These are phyloP conservation scores for Sesia apiformis DNA, from an alignment of 2,888 invertebrate species.

Conservation along the genomic window DNA sequence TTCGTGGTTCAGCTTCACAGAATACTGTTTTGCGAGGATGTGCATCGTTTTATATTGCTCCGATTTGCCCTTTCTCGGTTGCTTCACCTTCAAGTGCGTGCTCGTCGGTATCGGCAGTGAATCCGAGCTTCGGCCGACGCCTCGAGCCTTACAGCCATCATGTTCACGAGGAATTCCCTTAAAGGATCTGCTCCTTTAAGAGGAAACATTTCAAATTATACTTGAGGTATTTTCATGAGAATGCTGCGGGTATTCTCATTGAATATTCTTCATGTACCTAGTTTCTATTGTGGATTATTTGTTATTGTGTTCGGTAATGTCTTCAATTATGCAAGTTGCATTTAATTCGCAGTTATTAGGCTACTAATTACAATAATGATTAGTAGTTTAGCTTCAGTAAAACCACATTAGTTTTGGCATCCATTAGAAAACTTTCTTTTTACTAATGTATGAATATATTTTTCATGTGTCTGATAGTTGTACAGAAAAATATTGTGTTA, in stretches of 20 bases:
- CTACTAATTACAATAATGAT: too few relatives aligned
- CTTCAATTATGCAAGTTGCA: too few relatives aligned
- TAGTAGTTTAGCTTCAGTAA: too few relatives aligned
- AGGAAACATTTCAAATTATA: constrained; percentile 2
- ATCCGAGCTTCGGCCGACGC: constrained; percentile 27
- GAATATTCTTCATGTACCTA: not conserved
- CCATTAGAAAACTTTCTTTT: too few relatives aligned
- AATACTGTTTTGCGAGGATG: constrained; percentile 60
- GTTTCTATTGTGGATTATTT: constrained; percentile 2
- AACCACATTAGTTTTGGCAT: too few relatives aligned
- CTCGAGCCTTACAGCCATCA: not conserved
- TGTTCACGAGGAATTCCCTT: constrained; percentile 11
- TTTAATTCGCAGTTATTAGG: too few relatives aligned
- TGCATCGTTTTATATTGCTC: constrained; percentile 69
- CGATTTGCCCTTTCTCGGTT: constrained; percentile 69
- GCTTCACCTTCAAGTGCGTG: constrained; percentile 65
- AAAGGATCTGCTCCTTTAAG: not conserved
- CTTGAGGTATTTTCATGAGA: not conserved
- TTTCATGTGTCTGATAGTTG: too few relatives aligned
- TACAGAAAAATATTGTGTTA: too few relatives aligned
- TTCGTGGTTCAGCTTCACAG: constrained; percentile 48
- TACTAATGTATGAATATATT: too few relatives aligned
- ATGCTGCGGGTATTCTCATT: not conserved
- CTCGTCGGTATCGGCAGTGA: constrained; percentile 37
- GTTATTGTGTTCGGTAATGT: constrained; percentile 1